Evolutionary conservation across 2,113 vertebrate genomes (phyloP), one percentile per base, ranked within the genome.

Genomic region (Lichenostomus cassidix): DNA sequence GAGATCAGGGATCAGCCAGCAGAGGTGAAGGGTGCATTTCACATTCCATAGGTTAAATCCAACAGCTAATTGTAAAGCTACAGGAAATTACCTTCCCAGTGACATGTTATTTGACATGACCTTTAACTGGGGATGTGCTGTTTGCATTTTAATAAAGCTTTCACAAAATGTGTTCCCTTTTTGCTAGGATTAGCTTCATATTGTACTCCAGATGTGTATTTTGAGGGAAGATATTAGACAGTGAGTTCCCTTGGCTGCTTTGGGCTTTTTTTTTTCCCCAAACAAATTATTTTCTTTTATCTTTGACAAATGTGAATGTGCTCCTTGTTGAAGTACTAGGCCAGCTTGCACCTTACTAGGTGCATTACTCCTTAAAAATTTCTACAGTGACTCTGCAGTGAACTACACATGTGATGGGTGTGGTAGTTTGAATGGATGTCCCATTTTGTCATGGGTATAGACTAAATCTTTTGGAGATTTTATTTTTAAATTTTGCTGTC

Each of bases 61-160:
- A 74, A 94, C 27, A 94, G 73, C 33, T 96, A 95, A 89, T 93
- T 94, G 78, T 81, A 91, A 94, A 96, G 63, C 63, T 71, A 50
- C 87, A 95, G 96, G 96, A 96, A 96, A 96, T 94, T 96, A 92
- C 92, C 79, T 92, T 89, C 63, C 69, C 58, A 86, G 15, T 80
- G 92, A 91, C 76, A 94, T 44, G 29, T 56, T 75, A 71, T 58
- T 75, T 53, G 49, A n/a, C 73, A 42, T 59, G 91, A 92, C 89
- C 94, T 96, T 92, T 96, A 77, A 71, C 73, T 2, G 0, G 23
- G 60, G 96, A 97, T 96, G 89, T 89, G 76, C 84, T 87, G 84
- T 76, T 92, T 90, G 86, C 27, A 68, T 95, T 96, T 96, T 55
- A 94, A 91, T 82, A 95, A 53, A 53, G 55, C 71, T 82, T 84